Percentiles rank a stretch among this genome's conserved stretches.
phyloP scores from a whole-genome alignment of 2,888 invertebrate species.

The Unio pictorum region DNA sequence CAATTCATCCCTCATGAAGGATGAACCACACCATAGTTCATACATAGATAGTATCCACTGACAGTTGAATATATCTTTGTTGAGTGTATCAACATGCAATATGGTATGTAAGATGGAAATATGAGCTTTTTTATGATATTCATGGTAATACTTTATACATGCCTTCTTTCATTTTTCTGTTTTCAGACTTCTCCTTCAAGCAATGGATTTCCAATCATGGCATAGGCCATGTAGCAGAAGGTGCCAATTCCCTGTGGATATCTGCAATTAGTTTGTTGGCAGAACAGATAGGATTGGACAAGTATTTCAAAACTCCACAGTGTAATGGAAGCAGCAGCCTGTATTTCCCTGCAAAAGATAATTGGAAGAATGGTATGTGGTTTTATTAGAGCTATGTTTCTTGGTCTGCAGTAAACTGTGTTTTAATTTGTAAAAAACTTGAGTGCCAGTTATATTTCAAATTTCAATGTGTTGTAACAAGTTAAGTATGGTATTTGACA shows the following conservation, averaged over 20 bases:
- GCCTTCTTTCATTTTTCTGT: constrained; percentile 14
- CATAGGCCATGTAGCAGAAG: background rate
- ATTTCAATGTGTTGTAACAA: too few relatives aligned
- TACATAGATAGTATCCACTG: too few relatives aligned
- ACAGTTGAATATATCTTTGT: too few relatives aligned
- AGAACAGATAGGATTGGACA: constrained; percentile 16
- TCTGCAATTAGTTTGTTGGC: constrained; percentile 10
- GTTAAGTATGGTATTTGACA: too few relatives aligned
- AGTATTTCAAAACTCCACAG: constrained; percentile 8
- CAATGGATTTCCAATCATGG: constrained; percentile 7
- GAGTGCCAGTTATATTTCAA: too few relatives aligned
- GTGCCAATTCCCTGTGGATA: constrained; percentile 8
- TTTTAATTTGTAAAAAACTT: too few relatives aligned
- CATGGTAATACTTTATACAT: background rate
- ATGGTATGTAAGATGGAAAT: too few relatives aligned
- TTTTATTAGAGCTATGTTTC: background rate
- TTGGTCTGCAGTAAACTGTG: background rate
- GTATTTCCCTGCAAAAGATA: constrained; percentile 7
- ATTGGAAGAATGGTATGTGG: constrained; percentile 18
- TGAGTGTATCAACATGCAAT: too few relatives aligned
- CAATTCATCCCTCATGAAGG: too few relatives aligned
- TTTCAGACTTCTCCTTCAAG: constrained; percentile 9
- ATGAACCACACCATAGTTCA: too few relatives aligned
- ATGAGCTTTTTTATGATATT: too few relatives aligned
- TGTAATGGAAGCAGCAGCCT: constrained; percentile 5